phyloP scores from a whole-genome alignment of 2,888 invertebrate genomes.

The Zygothrica quintamaculata region DNA sequence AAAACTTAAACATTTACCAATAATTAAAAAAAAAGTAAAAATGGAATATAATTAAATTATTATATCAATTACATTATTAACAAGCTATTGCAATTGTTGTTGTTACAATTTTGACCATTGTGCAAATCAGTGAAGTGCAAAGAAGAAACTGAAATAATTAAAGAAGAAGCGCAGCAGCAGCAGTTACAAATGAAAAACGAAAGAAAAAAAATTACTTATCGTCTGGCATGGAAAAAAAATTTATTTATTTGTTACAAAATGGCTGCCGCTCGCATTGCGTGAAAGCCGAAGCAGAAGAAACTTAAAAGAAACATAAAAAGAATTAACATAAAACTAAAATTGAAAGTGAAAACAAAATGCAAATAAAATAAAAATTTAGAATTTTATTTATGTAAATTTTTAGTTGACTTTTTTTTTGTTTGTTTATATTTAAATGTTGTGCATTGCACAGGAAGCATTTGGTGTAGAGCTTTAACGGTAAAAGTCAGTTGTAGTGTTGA shows the following conservation, averaged over 20 bases:
- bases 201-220: conserved; percentile 18
- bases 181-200: no score
- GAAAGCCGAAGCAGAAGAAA: conserved; percentile 52
- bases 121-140: conserved; percentile 20
- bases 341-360: conserved; percentile 32
- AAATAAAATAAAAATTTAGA: conserved; percentile 9
- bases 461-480: conserved; percentile 77
- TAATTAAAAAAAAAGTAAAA: conserved; percentile 33
- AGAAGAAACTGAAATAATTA: conserved; percentile 8
- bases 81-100: conserved; percentile 15
- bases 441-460: conserved; percentile 61
- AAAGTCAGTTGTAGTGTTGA: conserved; percentile 62
- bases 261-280: conserved; percentile 63
- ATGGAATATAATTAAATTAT: conserved; percentile 41
- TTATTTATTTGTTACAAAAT: conserved; percentile 66
- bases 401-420: background rate
- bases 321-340: conserved; percentile 20
- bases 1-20: conserved; percentile 14
- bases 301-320: conserved; percentile 16
- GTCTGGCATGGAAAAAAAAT: conserved; percentile 46
- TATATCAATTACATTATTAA: conserved; percentile 37
- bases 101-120: conserved; percentile 7
- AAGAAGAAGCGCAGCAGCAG: no score
- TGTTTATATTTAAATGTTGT: background rate
- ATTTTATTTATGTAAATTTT: background rate